Evolutionary conservation across 1,140 invertebrate genomes (phyloP).

Genomic region (Pentalonia nigronervosa): DNA sequence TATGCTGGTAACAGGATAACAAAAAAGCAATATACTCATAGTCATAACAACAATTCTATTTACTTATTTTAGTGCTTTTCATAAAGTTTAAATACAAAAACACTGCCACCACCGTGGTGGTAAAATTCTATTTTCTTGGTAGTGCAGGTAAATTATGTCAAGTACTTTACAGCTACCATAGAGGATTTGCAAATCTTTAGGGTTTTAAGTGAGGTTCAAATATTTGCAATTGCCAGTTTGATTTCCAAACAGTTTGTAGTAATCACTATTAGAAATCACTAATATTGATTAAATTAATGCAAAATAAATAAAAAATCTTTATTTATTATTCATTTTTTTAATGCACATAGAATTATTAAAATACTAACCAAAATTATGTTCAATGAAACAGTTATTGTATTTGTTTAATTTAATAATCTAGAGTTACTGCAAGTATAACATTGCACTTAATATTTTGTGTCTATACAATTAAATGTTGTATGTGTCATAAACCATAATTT

Average conservation of each 20-base stretch:
- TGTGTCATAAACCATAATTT: not conserved
- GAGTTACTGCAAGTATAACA: not conserved
- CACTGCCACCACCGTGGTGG: not conserved
- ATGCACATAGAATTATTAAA: not conserved
- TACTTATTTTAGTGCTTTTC: not conserved
- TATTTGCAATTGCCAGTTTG: not conserved
- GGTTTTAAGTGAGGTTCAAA: not conserved
- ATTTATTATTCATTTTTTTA: not conserved
- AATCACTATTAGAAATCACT: not conserved
- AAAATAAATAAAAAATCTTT: not conserved
- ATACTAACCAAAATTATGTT: not conserved
- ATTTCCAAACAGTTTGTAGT: not conserved
- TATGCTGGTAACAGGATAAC: not conserved
- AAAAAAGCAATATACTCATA: not conserved
- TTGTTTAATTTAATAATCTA: not conserved
- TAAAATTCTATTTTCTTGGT: not conserved
- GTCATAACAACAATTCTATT: not conserved
- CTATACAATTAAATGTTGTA: not conserved
- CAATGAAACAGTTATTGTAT: not conserved
- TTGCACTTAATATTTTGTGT: not conserved
- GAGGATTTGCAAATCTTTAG: not conserved
- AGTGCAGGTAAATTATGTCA: not conserved
- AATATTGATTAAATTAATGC: not conserved
- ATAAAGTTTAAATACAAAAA: not conserved
- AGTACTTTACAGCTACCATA: not conserved